phyloP scores from a whole-genome alignment of 1,140 invertebrate species.

The Drosophila ironensis region DNA sequence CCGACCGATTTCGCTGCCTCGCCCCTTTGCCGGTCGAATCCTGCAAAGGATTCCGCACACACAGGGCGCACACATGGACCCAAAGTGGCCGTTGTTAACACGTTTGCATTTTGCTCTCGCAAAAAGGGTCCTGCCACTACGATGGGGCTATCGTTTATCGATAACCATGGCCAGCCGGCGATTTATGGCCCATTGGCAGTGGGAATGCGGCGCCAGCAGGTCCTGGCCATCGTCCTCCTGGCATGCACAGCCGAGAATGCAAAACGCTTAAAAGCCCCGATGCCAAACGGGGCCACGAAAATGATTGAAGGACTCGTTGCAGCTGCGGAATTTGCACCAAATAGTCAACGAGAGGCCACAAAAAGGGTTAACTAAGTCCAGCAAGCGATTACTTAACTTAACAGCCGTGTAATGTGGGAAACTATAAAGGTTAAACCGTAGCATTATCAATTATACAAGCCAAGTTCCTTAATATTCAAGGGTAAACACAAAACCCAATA shows the following conservation, averaged over 20 bases:
- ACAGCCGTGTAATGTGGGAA: too few species aligned
- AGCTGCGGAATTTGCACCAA: not conserved
- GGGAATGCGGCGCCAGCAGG: constrained; percentile 57
- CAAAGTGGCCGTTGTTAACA: constrained; percentile 73
- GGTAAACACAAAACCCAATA: too few species aligned
- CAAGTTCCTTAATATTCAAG: too few species aligned
- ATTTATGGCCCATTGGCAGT: constrained; percentile 43
- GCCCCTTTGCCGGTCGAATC: too few species aligned
- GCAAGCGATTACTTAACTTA: not conserved
- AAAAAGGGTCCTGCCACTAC: constrained; percentile 14
- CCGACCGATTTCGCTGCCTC: too few species aligned
- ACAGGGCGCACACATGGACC: constrained; percentile 19
- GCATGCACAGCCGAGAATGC: constrained; percentile 13
- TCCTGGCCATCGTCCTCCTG: not conserved
- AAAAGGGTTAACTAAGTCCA: not conserved
- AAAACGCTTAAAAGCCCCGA: not conserved
- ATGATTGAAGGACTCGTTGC: constrained; percentile 33
- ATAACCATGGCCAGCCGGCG: constrained; percentile 45
- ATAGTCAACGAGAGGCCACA: not conserved
- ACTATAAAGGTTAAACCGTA: too few species aligned
- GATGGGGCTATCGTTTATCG: constrained; percentile 67
- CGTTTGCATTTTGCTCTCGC: constrained; percentile 68
- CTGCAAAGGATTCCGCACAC: not conserved
- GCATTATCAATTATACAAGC: too few species aligned
- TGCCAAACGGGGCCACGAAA: not conserved